Evolutionary conservation across 2,113 vertebrate species (phyloP), one percentile per base, ranked within the genome.

Genomic region (Serinus canaria): DNA sequence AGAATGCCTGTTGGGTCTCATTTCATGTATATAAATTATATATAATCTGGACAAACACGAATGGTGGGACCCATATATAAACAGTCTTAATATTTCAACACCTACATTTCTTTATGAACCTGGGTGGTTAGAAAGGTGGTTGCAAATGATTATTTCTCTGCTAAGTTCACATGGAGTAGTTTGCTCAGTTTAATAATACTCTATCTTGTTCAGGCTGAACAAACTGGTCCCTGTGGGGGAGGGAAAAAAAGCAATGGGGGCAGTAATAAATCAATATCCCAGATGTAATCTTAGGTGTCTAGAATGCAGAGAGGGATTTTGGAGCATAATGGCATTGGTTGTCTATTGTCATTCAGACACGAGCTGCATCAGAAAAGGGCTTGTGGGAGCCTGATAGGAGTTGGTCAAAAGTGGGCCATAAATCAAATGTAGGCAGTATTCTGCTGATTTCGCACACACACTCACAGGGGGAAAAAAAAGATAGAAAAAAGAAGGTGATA

Each of bases 231-330:
- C 96, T 97, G 96, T 97, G 95, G 95, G 91, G 87, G 87, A 5
- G 87, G 5, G 0, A 92, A 90, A 64, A 69, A 77, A 81, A 95
- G 92, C 94, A 94, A 97, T 97, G 96, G 97, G 97, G 97, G 97
- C 97, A 92, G 98, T 96, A 98, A 99, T 99, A 99, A 99, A 99
- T 99, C 99, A 99, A 98, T 98, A 98, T 96, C 97, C 97, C 95
- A 98, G 99, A 99, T 99, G 99, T 99, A 99, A 99, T 99, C 99
- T 99, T 98, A 97, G 97, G 98, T 99, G 98, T 98, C 99, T 98
- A 98, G 99, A 99, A 99, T 98, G 98, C 98, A 98, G 97, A 98
- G 98, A 98, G 98, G 98, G 98, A 98, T 98, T 98, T 98, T 97
- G 92, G 96, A 98, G 98, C 98, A 98, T 99, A 99, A 99, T 99